These are phyloP conservation scores for Erythrocercus mccallii DNA, from an alignment of 2,113 vertebrate genomes.

Conservation along the genomic window DNA sequence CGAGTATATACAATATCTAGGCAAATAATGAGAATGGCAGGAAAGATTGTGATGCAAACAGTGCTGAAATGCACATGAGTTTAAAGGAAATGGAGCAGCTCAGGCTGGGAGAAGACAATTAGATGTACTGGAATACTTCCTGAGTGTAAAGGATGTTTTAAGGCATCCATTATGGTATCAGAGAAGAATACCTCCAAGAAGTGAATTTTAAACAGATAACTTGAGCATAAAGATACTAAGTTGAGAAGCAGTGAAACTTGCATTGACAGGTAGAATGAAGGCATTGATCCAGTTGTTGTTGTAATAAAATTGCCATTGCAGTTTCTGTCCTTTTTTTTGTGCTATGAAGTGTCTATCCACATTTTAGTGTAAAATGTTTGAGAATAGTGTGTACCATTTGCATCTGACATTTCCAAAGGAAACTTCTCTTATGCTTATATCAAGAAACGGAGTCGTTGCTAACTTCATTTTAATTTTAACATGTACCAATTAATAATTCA, in stretches of 20 bases:
- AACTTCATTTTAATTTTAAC: neutral
- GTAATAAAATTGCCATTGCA: slow-evolving; percentile 49
- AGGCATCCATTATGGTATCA: neutral
- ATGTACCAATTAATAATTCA: neutral
- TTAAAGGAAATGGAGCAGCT: neutral
- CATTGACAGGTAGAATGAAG: neutral
- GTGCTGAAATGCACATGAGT: neutral
- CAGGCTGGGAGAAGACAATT: neutral
- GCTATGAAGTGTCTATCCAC: slow-evolving; percentile 30
- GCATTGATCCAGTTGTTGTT: neutral
- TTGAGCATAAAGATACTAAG: neutral
- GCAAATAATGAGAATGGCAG: neutral
- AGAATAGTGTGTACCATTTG: neutral
- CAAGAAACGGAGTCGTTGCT: neutral
- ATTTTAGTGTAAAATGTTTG: slow-evolving; percentile 49
- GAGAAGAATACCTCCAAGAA: neutral
- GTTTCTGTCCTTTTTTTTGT: slow-evolving; percentile 51
- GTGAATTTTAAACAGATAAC: neutral
- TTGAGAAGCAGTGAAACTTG: neutral
- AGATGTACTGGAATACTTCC: neutral
- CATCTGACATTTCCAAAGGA: neutral
- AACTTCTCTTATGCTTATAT: neutral
- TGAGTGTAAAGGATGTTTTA: neutral
- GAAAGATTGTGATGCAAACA: neutral
- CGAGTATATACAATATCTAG: neutral